These are phyloP conservation scores for Oceanites oceanicus DNA, from an alignment of 2,113 vertebrate genomes.

Conservation along the genomic window DNA sequence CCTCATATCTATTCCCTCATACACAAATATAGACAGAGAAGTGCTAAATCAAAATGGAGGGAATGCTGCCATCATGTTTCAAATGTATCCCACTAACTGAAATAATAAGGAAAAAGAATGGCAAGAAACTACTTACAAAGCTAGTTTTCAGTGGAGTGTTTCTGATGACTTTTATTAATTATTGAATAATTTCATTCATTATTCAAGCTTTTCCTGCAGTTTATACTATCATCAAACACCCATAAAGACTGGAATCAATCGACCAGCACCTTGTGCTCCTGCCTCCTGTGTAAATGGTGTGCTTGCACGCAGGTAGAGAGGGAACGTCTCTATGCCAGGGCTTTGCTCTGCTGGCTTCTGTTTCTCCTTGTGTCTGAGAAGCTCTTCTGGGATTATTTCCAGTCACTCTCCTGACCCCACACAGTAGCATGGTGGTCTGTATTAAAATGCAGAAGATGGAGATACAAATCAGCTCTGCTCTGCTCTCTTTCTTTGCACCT, in stretches of 20 bases:
- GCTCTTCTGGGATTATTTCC: neutral
- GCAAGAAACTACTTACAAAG: neutral
- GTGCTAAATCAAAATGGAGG: neutral
- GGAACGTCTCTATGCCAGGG: neutral
- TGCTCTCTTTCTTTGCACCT: neutral
- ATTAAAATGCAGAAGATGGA: neutral
- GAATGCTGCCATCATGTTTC: neutral
- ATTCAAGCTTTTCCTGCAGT: slow-evolving; percentile 3
- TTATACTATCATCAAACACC: neutral
- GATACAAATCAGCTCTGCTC: neutral
- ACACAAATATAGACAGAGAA: neutral
- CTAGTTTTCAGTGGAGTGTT: neutral
- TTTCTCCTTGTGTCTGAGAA: neutral
- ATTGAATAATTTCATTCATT: neutral
- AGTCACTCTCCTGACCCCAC: neutral
- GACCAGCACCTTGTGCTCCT: neutral
- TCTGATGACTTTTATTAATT: slow-evolving; percentile 17
- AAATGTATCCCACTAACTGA: neutral
- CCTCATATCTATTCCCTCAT: neutral
- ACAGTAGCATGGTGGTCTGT: neutral
- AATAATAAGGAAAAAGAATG: neutral
- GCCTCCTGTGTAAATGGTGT: neutral
- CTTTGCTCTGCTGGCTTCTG: neutral
- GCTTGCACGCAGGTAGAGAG: neutral
- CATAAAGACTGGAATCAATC: neutral